Percentiles rank a stretch among this genome's conserved stretches.
phyloP scores from a whole-genome alignment of 2,113 vertebrate genomes.

The Mohoua ochrocephala region DNA sequence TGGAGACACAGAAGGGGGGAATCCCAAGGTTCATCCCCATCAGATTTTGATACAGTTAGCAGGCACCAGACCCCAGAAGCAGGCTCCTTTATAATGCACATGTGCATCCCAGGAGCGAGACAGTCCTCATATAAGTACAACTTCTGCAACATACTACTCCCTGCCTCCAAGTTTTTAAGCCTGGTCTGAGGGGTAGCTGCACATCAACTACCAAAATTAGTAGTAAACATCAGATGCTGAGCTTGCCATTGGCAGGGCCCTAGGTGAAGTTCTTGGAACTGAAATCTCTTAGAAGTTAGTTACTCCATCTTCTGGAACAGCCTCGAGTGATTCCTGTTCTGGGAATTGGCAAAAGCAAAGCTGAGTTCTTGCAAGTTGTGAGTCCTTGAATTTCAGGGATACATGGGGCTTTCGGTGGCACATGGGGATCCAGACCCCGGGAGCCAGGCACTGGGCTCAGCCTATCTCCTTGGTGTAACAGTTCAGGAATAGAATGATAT shows the following conservation, averaged over 20 bases:
- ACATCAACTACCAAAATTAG: background rate
- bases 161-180: background rate
- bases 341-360: background rate
- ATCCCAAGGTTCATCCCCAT: background rate
- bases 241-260: background rate
- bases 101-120: background rate
- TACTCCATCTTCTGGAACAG: background rate
- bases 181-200: background rate
- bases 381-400: background rate
- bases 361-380: background rate
- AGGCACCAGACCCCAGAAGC: background rate
- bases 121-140: background rate
- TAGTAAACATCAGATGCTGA: background rate
- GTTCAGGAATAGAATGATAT: background rate
- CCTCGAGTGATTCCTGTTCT: background rate
- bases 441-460: background rate
- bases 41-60: background rate
- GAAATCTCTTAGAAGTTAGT: background rate
- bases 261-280: background rate
- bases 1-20: accelerated
- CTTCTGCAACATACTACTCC: background rate
- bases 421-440: background rate
- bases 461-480: background rate
- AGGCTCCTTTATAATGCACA: background rate
- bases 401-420: background rate